Conservation (phyloP, 2,797 vertebrate species). For the Champsocephalus gunnari region DNA sequence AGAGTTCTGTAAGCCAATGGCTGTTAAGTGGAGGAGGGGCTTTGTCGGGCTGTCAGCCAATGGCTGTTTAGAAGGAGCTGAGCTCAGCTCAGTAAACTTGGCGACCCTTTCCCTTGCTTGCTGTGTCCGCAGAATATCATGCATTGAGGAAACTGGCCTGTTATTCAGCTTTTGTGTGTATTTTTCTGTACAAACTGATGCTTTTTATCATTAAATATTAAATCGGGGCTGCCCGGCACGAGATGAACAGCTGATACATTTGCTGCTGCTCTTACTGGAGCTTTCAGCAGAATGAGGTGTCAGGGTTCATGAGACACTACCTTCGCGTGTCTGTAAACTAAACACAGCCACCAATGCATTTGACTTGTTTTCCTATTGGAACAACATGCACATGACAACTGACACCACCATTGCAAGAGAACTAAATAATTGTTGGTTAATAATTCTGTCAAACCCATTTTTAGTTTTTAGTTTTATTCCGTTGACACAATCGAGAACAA, state of each 20-base stretch:
- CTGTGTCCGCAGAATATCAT: neutral
- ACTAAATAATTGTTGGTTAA: accelerated
- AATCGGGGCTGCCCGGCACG: too few relatives aligned
- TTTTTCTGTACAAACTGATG: neutral
- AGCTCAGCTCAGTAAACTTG: slow-evolving; percentile 55
- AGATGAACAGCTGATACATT: neutral
- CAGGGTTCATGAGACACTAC: too few relatives aligned
- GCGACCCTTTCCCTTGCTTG: slow-evolving; percentile 56
- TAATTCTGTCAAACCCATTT: neutral
- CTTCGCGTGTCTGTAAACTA: neutral
- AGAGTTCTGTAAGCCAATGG: slow-evolving; percentile 39
- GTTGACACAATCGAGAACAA: slow-evolving; percentile 81
- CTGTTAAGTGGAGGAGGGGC: slow-evolving; percentile 31
- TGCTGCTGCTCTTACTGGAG: neutral
- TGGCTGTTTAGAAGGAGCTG: slow-evolving; percentile 49
- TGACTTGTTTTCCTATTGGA: neutral
- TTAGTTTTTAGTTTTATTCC: slow-evolving; percentile 30
- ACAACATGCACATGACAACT: neutral
- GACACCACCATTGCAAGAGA: neutral
- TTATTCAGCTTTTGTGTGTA: neutral
- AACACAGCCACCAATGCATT: neutral
- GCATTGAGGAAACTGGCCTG: slow-evolving; percentile 11
- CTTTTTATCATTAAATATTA: neutral
- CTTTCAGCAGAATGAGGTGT: slow-evolving; percentile 14
- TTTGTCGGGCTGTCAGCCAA: slow-evolving; percentile 22